Evolutionary conservation across 2,113 vertebrate species (phyloP), one percentile per base, ranked within the genome.

Genomic region (Amia ocellicauda): DNA sequence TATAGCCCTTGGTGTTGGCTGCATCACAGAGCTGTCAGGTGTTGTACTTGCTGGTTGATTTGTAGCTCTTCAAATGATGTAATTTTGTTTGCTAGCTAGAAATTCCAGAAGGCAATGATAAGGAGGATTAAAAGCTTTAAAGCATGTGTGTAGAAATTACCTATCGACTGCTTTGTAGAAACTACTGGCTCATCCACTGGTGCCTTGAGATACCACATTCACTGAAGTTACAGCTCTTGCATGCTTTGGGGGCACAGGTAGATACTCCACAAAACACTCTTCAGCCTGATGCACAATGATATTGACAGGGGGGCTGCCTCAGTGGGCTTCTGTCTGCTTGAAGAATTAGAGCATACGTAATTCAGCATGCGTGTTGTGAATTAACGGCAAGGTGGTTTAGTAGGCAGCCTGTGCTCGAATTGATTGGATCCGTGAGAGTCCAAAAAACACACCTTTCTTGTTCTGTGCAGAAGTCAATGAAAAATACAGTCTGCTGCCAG

Each of bases 21-120:
- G 1, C n/a, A n/a, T 47, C 13, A 14, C 13, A 47, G 43, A 47
- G 43, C n/a, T n/a, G n/a, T 47, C n/a, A 47, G 43, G 43, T 47
- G 5, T 41, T 41, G 3, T 47, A 47, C 13, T 47, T 47, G 45
- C 45, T 47, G 4, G 45, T 47, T 47, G 45, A 17, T 47, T 47
- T 47, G 45, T 47, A 16, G n/a, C 43, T 17, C n/a, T 14, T 47
- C 43, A 47, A 47, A 47, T n/a, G n/a, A 47, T 47, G 43, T 47
- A 20, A 42, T 58, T 58, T 47, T 41, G 56, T 58, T 58, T 58
- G 17, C 31, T 42, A 29, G 20, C 36, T 58, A n/a, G 19, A 56
- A 56, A 31, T 56, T 24, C 53, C 53, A 56, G 7, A n/a, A 17
- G 28, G 22, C 17, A 17, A 16, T 26, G 27, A 56, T 56, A 24